Conservation (phyloP, 92 coral and sea anemone genomes). For the Palythoa caribaeorum region DNA sequence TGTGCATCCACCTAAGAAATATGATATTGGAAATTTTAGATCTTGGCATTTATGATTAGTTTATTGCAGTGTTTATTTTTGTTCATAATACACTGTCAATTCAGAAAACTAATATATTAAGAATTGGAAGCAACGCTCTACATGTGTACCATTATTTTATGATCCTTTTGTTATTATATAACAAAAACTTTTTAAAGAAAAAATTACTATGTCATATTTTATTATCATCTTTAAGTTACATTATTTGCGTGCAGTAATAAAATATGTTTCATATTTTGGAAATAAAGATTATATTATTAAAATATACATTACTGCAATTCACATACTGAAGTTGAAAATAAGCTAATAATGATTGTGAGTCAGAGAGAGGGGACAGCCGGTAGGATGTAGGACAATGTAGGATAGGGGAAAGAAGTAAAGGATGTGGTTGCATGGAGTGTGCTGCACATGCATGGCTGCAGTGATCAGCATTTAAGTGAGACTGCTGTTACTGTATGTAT, state of each 20-base stretch:
- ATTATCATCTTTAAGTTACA: not conserved
- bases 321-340: not conserved
- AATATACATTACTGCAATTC: constrained; percentile 3
- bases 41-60: constrained; percentile 7
- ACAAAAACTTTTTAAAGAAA: too few species aligned
- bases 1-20: constrained; percentile 7
- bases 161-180: too few species aligned
- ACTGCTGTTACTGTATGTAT: not conserved
- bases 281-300: constrained; percentile 9
- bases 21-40: not conserved
- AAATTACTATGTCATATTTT: too few species aligned
- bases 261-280: not conserved
- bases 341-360: constrained; percentile 10
- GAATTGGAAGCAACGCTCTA: constrained; percentile 18
- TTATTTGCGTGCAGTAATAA: not conserved
- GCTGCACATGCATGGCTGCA: not conserved
- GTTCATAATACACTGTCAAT: constrained; percentile 7
- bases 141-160: not conserved
- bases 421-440: not conserved
- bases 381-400: not conserved
- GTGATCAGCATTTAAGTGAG: not conserved
- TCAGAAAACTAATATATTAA: constrained; percentile 4
- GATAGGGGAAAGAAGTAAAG: not conserved
- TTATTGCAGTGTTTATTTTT: constrained; percentile 17
- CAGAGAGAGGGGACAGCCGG: constrained; percentile 4